Evolutionary conservation across 1,140 invertebrate genomes (phyloP), one percentile per base, ranked within the genome.

Genomic region (Tribolium castaneum): DNA sequence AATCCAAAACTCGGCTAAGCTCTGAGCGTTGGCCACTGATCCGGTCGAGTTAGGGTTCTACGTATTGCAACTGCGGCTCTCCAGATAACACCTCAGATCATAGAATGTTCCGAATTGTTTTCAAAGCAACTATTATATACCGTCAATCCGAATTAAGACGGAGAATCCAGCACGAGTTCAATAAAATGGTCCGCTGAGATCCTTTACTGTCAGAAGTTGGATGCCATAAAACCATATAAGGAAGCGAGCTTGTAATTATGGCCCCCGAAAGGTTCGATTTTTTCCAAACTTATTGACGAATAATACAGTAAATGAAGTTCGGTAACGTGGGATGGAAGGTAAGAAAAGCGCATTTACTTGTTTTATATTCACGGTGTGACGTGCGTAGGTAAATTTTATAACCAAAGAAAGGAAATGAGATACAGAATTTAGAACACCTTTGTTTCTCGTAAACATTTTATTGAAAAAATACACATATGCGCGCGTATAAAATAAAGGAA

Each of bases 61-160:
- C 16, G 45, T 54, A 51, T 35, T 54, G 50, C 49, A 66, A 73
- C 52, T 73, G 71, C 49, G 52, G 52, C 71, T 54, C 52, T 73
- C 19, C 52, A 73, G 71, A 73, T 73, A 73, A 73, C 71, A 73
- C 71, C 71, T 73, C 52, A 51, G 49, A 73, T 73, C 52, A 54
- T 54, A 51, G 52, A 51, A 51, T 54, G 71, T 54, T 54, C 71
- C 71, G 25, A 73, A 73, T 73, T 73, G 71, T 73, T 73, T 73
- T 73, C 71, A 73, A 73, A 73, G 45, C 71, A 73, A 73, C 71
- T 52, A 73, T 73, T 73, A 73, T 73, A 51, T 72, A 73, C 52
- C 19, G 71, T 73, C 71, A 73, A 73, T 51, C 45, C 71, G 71
- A 54, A 73, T 73, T 73, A 73, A 73, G 71, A 73, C 71, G 49